These are phyloP conservation scores for Chrysolina americana DNA, from an alignment of 2,888 invertebrate genomes.

Conservation along the genomic window DNA sequence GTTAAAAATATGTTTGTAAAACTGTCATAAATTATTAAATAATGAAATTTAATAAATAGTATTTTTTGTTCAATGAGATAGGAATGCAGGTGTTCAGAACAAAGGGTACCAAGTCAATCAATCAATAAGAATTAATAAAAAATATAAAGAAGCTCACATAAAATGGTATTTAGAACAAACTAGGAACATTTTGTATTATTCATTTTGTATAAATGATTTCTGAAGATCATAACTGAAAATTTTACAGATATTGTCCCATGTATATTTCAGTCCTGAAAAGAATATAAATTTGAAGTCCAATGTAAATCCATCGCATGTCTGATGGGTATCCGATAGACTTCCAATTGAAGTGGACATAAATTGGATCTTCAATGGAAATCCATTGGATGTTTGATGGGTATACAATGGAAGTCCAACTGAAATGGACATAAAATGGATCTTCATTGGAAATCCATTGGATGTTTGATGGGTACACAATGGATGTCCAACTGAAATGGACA, in stretches of 20 bases:
- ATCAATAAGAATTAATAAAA: no score
- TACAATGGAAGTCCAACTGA: no score
- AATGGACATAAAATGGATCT: no score
- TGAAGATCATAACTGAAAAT: not conserved
- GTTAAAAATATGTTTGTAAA: not conserved
- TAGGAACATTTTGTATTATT: no score
- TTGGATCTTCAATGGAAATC: no score
- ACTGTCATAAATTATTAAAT: slow-evolving; percentile 1
- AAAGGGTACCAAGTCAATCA: not conserved
- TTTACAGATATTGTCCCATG: not conserved
- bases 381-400: no score
- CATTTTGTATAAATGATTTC: not conserved
- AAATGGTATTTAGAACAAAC: no score
- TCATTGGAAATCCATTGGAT: no score
- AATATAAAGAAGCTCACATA: no score
- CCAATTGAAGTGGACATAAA: not conserved
- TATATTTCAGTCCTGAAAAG: not conserved
- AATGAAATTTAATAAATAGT: slow-evolving; percentile 6
- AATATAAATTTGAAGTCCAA: not conserved
- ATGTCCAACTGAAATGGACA: no score
- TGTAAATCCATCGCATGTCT: slow-evolving; percentile 12
- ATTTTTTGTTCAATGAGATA: not conserved
- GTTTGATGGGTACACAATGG: no score
- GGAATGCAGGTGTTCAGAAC: no score
- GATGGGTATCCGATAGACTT: slow-evolving; percentile 7